These are phyloP conservation scores for Sebastes variabilis DNA, from an alignment of 2,797 vertebrate species.

Conservation along the genomic window DNA sequence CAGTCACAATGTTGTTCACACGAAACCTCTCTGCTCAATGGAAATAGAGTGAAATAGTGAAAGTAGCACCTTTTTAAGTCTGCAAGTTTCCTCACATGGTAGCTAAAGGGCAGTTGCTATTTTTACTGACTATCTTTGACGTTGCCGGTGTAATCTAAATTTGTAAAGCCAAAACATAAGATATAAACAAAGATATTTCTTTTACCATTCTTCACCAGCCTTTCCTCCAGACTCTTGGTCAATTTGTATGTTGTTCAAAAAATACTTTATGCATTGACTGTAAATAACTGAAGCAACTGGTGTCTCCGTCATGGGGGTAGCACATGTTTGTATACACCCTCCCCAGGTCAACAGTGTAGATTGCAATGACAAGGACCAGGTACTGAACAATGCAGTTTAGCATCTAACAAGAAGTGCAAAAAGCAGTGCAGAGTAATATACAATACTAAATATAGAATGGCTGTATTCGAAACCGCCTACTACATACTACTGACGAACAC, in stretches of 20 bases:
- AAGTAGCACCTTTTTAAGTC: not conserved
- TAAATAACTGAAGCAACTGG: not conserved
- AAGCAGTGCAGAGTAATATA: not conserved
- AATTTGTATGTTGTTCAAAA: not conserved
- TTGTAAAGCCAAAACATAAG: not conserved
- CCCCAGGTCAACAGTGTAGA: not conserved
- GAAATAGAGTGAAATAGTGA: not conserved
- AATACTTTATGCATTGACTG: not conserved
- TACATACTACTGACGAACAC: too few relatives aligned
- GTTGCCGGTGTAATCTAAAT: not conserved
- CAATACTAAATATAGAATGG: fast-evolving
- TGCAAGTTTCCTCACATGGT: not conserved
- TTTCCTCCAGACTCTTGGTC: not conserved
- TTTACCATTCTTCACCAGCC: not conserved
- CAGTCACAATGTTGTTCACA: not conserved
- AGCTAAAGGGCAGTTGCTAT: not conserved
- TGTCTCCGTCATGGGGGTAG: not conserved
- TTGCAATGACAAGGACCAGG: not conserved
- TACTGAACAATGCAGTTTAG: not conserved
- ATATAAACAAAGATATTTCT: not conserved
- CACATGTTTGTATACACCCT: not conserved
- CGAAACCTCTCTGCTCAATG: not conserved
- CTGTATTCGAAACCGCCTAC: too few relatives aligned
- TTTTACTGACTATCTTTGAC: not conserved
- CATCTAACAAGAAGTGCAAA: not conserved